Evolutionary conservation across 2,797 vertebrate species (phyloP).

Genomic region (Pipistrellus kuhlii): DNA sequence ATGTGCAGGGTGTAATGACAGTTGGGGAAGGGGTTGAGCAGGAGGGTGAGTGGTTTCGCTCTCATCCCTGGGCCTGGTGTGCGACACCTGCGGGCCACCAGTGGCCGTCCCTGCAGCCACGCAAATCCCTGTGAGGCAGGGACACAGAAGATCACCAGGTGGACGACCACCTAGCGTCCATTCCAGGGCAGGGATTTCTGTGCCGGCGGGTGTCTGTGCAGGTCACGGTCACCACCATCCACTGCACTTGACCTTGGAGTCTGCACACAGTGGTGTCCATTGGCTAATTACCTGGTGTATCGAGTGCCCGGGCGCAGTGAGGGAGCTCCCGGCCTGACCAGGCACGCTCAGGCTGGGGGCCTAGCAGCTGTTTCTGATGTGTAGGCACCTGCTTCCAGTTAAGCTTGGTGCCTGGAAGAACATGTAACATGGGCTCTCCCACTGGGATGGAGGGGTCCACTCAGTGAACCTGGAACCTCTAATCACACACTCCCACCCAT

Average conservation of each 20-base stretch:
- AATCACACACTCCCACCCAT: accelerated
- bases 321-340: background rate
- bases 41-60: background rate
- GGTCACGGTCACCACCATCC: background rate
- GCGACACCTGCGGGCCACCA: no score
- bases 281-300: background rate
- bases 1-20: accelerated
- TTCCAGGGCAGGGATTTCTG: no score
- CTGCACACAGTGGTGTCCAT: no score
- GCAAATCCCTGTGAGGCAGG: accelerated
- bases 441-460: background rate
- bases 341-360: background rate
- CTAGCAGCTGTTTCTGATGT: background rate
- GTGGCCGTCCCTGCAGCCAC: background rate
- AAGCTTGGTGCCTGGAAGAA: background rate
- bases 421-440: background rate
- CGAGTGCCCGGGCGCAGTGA: background rate
- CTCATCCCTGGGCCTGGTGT: accelerated
- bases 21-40: background rate
- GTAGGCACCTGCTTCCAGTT: background rate
- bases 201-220: no score
- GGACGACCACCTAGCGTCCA: no score
- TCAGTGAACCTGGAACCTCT: background rate
- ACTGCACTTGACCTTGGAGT: background rate
- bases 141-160: accelerated